These are phyloP conservation scores for Chromis chromis DNA, from an alignment of 2,797 vertebrate species.

Conservation along the genomic window DNA sequence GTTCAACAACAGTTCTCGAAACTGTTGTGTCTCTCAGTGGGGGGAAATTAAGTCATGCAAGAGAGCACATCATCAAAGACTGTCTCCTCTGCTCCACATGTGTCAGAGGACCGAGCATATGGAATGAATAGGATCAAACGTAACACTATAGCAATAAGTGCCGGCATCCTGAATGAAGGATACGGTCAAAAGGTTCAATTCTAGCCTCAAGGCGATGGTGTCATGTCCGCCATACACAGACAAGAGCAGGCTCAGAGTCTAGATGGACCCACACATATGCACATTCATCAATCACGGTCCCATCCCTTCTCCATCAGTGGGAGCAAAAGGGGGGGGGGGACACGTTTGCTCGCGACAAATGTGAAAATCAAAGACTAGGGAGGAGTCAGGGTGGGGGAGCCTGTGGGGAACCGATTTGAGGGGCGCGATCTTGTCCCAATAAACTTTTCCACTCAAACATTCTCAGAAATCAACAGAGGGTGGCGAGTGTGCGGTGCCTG, in stretches of 20 bases:
- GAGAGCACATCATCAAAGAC: slow-evolving; percentile 72
- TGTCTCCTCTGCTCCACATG: slow-evolving; percentile 64
- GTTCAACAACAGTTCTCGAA: slow-evolving; percentile 32
- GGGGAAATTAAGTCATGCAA: slow-evolving; percentile 67
- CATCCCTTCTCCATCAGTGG: slow-evolving; percentile 49
- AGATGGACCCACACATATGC: slow-evolving; percentile 17
- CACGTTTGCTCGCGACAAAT: slow-evolving; percentile 45
- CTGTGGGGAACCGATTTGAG: slow-evolving; percentile 48
- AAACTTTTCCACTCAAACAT: slow-evolving; percentile 78
- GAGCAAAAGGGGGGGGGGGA: slow-evolving; percentile 25
- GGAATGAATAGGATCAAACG: slow-evolving; percentile 78
- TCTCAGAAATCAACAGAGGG: slow-evolving; percentile 73
- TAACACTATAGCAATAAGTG: slow-evolving; percentile 77
- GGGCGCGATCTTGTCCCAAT: slow-evolving; percentile 72
- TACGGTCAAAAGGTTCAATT: slow-evolving; percentile 76
- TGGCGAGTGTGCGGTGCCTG: slow-evolving; percentile 57
- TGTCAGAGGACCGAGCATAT: slow-evolving; percentile 73
- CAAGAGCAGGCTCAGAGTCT: slow-evolving; percentile 22
- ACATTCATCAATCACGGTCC: slow-evolving; percentile 56
- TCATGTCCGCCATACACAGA: slow-evolving; percentile 49
- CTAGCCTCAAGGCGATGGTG: slow-evolving; percentile 68
- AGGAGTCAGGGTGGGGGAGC: slow-evolving; percentile 2
- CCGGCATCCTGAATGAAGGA: slow-evolving; percentile 72
- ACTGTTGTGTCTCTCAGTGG: slow-evolving; percentile 32
- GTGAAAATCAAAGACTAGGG: slow-evolving; percentile 47